phyloP scores from a whole-genome alignment of 2,797 vertebrate genomes.

The Lacerta viridis region DNA sequence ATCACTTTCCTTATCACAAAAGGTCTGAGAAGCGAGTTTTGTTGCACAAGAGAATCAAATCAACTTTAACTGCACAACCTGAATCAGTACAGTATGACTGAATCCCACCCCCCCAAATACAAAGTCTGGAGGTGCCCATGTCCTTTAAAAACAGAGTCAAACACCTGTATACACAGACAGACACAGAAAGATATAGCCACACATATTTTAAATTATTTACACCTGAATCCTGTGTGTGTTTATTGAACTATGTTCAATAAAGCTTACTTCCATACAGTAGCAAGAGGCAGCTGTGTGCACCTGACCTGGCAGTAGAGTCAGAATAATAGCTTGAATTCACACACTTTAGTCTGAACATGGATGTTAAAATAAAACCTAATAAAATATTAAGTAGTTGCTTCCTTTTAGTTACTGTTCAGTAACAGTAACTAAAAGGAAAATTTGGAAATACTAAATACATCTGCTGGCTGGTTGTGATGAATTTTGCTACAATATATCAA shows the following conservation, averaged over 20 bases:
- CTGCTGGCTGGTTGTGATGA: neutral
- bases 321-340: neutral
- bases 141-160: too few species aligned
- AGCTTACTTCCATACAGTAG: neutral
- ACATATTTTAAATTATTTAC: neutral
- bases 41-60: too few species aligned
- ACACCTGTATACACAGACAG: neutral
- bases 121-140: too few species aligned
- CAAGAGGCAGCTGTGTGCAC: too few species aligned
- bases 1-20: too few species aligned
- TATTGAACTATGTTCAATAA: neutral
- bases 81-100: too few species aligned
- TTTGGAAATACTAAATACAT: neutral
- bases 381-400: neutral
- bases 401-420: neutral
- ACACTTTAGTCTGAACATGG: neutral
- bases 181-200: neutral
- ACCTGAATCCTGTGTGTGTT: neutral
- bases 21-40: too few species aligned
- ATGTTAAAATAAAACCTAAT: neutral
- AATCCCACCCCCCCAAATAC: too few species aligned
- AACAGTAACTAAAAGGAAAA: neutral
- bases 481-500: neutral
- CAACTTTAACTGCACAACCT: too few species aligned
- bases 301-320: too few species aligned